A percentile compares a stretch with the other conserved stretches of the same genome.
These are phyloP conservation scores for Philonicus albiceps DNA, from an alignment of 2,888 invertebrate genomes.

Conservation along the genomic window DNA sequence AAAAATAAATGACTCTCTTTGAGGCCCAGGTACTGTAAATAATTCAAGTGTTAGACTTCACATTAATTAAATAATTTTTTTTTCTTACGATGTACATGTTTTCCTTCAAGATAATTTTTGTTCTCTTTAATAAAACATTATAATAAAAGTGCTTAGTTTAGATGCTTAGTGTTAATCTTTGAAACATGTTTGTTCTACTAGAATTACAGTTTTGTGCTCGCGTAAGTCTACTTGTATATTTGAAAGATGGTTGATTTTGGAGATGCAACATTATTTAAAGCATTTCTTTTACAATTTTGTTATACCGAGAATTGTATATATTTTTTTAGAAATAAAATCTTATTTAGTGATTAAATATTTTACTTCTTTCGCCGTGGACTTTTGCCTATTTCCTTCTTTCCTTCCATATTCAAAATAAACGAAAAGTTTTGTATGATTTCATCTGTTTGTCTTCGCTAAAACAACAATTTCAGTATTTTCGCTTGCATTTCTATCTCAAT, in stretches of 20 bases:
- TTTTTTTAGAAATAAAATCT: constrained; percentile 27
- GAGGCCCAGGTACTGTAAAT: not conserved
- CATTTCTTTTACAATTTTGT: not conserved
- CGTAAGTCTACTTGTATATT: not conserved
- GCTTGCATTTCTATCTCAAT: too few relatives aligned
- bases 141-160: not conserved
- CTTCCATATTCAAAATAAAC: too few relatives aligned
- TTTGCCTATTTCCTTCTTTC: too few relatives aligned
- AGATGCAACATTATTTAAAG: not conserved
- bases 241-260: not conserved
- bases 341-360: not conserved
- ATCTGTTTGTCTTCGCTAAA: too few relatives aligned
- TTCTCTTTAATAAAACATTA: not conserved
- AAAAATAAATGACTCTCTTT: not conserved
- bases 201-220: not conserved
- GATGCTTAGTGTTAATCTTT: not conserved
- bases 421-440: too few relatives aligned
- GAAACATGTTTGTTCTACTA: not conserved
- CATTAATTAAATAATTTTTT: not conserved
- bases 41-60: not conserved
- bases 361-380: not conserved
- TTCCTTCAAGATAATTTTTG: not conserved
- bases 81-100: not conserved
- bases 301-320: constrained; percentile 28
- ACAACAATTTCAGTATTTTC: too few relatives aligned